phyloP scores from a whole-genome alignment of 2,113 vertebrate species.

The Sceloporus undulatus region DNA sequence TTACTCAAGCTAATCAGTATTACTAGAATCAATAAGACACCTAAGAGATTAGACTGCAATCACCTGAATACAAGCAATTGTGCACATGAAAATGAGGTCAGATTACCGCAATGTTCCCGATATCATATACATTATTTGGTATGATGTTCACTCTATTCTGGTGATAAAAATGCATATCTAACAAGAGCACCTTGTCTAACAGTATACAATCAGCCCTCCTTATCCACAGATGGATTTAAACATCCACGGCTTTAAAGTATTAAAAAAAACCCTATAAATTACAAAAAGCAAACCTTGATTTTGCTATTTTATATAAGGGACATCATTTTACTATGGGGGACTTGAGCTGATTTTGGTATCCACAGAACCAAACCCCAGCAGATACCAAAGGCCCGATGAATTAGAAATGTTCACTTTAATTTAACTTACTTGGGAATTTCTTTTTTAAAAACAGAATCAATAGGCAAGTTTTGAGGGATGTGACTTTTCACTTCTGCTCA shows the following conservation, averaged over 20 bases:
- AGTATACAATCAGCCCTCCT: not conserved
- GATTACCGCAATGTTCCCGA: not conserved
- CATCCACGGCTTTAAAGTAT: too few relatives aligned
- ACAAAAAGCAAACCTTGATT: too few relatives aligned
- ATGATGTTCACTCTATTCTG: not conserved
- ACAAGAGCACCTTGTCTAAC: not conserved
- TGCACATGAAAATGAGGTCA: not conserved
- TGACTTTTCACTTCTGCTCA: slow-evolving; percentile 37
- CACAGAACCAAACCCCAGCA: too few relatives aligned
- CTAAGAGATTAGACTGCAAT: rapidly evolving
- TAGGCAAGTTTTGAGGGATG: slow-evolving; percentile 32
- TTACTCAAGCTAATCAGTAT: not conserved
- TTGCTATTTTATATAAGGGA: too few relatives aligned
- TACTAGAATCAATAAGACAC: not conserved
- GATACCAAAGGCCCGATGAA: too few relatives aligned
- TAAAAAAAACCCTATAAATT: too few relatives aligned
- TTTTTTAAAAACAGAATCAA: slow-evolving; percentile 28
- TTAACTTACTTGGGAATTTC: slow-evolving; percentile 35
- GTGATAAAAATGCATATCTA: not conserved
- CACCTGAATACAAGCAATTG: not conserved
- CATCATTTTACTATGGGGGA: too few relatives aligned
- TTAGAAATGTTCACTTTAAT: slow-evolving; percentile 39
- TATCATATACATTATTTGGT: not conserved
- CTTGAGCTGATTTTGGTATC: too few relatives aligned
- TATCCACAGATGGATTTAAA: too few relatives aligned